Percentiles rank a stretch among this genome's conserved stretches.
Evolutionary conservation across 2,113 vertebrate genomes (phyloP).

Genomic region (Oncorhynchus keta): DNA sequence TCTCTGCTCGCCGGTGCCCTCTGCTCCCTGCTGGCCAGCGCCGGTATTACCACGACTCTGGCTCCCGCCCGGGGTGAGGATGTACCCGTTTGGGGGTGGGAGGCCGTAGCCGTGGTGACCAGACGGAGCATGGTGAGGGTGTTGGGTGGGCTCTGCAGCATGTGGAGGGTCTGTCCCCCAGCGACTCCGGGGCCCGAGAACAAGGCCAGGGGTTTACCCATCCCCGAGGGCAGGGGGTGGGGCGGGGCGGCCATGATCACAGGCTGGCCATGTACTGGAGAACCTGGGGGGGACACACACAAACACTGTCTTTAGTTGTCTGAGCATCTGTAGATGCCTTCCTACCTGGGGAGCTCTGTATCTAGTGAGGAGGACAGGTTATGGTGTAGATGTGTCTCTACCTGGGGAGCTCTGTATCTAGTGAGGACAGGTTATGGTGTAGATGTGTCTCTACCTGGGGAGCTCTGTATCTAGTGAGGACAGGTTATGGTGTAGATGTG

Average conservation of each 20-base stretch:
- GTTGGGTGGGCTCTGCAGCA: slow-evolving; percentile 84
- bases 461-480: slow-evolving; percentile 90
- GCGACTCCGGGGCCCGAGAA: slow-evolving; percentile 80
- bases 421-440: slow-evolving; percentile 77
- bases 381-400: slow-evolving; percentile 78
- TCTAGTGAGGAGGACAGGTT: slow-evolving; percentile 17
- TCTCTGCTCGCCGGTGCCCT: slow-evolving; percentile 71
- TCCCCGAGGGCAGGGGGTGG: slow-evolving; percentile 70
- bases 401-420: slow-evolving; percentile 94
- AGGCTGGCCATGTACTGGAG: slow-evolving; percentile 89
- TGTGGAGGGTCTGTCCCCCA: slow-evolving; percentile 85
- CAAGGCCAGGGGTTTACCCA: slow-evolving; percentile 86
- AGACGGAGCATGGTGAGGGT: slow-evolving; percentile 94
- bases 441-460: slow-evolving; percentile 81
- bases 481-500: slow-evolving; percentile 67
- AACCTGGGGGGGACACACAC: slow-evolving; percentile 74
- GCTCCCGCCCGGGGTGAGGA: slow-evolving; percentile 69
- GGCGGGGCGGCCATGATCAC: slow-evolving; percentile 93
- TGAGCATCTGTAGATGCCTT: background rate
- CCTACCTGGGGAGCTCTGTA: slow-evolving; percentile 95
- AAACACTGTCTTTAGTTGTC: background rate
- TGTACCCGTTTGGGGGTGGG: slow-evolving; percentile 90
- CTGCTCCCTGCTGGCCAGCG: slow-evolving; percentile 68
- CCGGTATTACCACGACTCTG: slow-evolving; percentile 49
- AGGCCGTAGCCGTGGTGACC: slow-evolving; percentile 79